Base-by-base conservation (phyloP, 2,113 vertebrate genomes). In the Podiceps cristatus region DNA sequence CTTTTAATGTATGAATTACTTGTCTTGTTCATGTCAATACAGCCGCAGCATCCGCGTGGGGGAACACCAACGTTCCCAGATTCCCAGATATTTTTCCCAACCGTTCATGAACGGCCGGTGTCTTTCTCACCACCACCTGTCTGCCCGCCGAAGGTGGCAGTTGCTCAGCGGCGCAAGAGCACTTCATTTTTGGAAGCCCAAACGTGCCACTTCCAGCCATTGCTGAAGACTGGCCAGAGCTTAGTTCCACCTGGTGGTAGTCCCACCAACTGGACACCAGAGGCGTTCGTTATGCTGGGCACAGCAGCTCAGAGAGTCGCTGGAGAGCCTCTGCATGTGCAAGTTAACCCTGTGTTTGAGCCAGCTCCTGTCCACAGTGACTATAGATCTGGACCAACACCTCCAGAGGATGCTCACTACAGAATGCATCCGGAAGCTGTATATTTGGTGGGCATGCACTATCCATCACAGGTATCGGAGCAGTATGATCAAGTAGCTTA, bases 161-260 rank as follows among this genome's bases (percentile, higher is more conserved):
- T 98, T 95, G 98, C 98, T 90, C 99, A 99, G 97, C 98, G 99
- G 25, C 99, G 99, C 98, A 99, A 99, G 98, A 99, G 99, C 98
- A 99, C 99, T 85, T 99, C 99, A 94, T 99, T 99, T 98, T 98
- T 99, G 91, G 99, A 99, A 98, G 99, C 99, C 35, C 99, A 99
- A 95, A 99, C 99, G 19, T 98, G 98, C 72, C 99, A 99, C 92
- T 99, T 99, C 95, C 99, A 99, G 97, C 99, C 99, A 25, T 97
- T 99, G 92, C 98, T 99, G 97, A 98, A 99, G 90, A 99, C 98
- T 97, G 99, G 99, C 92, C 99, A 99, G 97, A 99, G 97, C 97
- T 98, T 99, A 96, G 98, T 99, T 89, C 98, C 99, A 40, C 98
- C 98, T 80, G 98, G 98, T 93, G 98, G 98, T 79, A 99, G 99